Evolutionary conservation across 2,113 vertebrate genomes (phyloP).

Genomic region (Urocitellus parryii): DNA sequence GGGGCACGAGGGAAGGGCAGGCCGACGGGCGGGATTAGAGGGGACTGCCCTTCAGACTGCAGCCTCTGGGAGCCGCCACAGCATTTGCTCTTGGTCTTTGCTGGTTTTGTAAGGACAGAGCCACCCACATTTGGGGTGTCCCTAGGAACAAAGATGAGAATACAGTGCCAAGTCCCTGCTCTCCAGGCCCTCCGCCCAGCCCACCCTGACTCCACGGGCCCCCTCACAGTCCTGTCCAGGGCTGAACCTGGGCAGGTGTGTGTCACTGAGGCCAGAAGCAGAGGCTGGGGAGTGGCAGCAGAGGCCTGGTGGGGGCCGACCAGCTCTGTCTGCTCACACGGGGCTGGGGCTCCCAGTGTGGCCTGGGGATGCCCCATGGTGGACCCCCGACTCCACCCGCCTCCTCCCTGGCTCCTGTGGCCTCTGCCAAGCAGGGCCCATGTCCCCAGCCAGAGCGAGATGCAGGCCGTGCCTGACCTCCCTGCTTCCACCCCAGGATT

Average conservation of each 20-base stretch:
- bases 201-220: not conserved
- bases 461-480: not conserved
- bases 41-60: not conserved
- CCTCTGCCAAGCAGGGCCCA: too few species aligned
- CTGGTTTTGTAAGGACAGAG: not conserved
- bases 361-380: too few species aligned
- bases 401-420: too few species aligned
- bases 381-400: too few species aligned
- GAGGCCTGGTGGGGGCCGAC: too few species aligned
- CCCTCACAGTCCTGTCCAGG: not conserved
- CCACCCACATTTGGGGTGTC: not conserved
- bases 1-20: not conserved
- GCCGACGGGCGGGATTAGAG: not conserved
- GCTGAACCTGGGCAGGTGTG: too few species aligned
- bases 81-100: accelerated
- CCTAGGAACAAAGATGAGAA: too few species aligned
- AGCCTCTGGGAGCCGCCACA: accelerated
- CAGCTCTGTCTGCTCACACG: not conserved
- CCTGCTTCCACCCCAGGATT: accelerated
- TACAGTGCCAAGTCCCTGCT: too few species aligned
- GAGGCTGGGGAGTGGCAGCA: too few species aligned
- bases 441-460: too few species aligned
- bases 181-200: not conserved
- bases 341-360: too few species aligned
- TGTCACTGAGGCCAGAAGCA: not conserved